Conservation (phyloP, 2,113 vertebrate genomes). For the Malurus elegans region DNA sequence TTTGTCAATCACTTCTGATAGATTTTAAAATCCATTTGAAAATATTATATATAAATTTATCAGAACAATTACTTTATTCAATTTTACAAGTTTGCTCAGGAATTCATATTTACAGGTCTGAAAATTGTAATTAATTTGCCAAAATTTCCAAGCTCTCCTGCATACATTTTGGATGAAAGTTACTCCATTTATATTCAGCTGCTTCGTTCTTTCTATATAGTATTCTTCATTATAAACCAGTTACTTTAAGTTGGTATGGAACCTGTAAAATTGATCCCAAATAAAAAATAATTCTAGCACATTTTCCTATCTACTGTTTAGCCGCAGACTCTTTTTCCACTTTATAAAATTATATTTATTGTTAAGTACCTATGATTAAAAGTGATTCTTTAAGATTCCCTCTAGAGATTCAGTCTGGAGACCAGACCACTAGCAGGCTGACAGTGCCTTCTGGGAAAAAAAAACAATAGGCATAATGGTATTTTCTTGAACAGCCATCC, state of each 20-base stretch:
- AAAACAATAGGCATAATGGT: not conserved
- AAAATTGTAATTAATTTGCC: not conserved
- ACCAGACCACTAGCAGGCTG: not conserved
- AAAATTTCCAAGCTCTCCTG: not conserved
- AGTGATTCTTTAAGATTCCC: not conserved
- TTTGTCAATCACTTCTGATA: not conserved
- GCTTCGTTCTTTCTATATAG: not conserved
- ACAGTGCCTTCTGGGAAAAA: not conserved
- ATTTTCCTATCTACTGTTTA: not conserved
- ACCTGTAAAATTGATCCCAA: not conserved
- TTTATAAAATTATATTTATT: not conserved
- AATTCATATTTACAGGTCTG: not conserved
- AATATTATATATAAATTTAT: not conserved
- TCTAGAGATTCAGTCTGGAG: not conserved
- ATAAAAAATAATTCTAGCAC: not conserved
- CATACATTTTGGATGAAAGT: not conserved
- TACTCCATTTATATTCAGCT: not conserved
- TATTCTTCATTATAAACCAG: not conserved
- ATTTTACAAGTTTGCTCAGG: not conserved
- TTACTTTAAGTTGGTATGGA: not conserved
- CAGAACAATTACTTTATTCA: not conserved
- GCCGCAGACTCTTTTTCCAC: not conserved
- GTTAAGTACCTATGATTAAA: not conserved
- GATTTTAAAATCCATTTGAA: not conserved
- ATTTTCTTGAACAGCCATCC: not conserved